Percentiles rank a stretch among this genome's conserved stretches.
Conservation (phyloP, 2,888 invertebrate genomes). For the Neocrepidodera transversa region DNA sequence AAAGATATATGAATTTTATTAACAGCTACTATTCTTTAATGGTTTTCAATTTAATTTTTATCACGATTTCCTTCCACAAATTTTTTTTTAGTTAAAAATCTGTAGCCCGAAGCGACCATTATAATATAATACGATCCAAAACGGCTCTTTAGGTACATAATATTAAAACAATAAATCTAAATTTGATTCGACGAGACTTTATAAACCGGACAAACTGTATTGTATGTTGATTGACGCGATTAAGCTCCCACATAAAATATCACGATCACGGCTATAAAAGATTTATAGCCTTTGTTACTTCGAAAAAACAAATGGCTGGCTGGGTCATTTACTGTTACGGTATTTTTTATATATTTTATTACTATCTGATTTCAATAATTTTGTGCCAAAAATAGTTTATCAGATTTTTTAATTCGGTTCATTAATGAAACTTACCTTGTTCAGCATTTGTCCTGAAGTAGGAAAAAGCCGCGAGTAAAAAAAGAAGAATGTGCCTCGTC, state of each 20-base stretch:
- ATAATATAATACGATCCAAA: background rate
- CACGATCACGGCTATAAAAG: constrained; percentile 35
- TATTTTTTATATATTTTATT: too few relatives aligned
- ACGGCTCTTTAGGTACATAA: constrained; percentile 15
- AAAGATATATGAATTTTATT: too few relatives aligned
- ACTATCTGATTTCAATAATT: too few relatives aligned
- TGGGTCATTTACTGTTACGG: constrained; percentile 19
- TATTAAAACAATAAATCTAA: constrained; percentile 34
- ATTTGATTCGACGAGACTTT: constrained; percentile 26
- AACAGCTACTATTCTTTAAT: too few relatives aligned
- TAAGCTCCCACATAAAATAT: constrained; percentile 36
- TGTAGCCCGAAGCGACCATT: background rate
- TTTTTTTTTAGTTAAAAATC: too few relatives aligned
- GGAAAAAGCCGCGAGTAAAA: constrained; percentile 44
- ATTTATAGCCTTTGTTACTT: constrained; percentile 35
- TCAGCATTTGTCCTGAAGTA: constrained; percentile 44
- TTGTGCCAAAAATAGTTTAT: too few relatives aligned
- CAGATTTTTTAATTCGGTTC: too few relatives aligned
- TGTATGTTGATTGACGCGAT: constrained; percentile 39
- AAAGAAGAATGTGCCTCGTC: constrained; percentile 46
- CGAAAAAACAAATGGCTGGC: constrained; percentile 21
- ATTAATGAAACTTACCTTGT: constrained; percentile 52
- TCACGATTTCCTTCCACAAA: too few relatives aligned
- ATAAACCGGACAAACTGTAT: constrained; percentile 32
- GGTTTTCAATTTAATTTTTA: too few relatives aligned